Conservation (phyloP, 2,113 vertebrate genomes). For the Oryzias woworae region DNA sequence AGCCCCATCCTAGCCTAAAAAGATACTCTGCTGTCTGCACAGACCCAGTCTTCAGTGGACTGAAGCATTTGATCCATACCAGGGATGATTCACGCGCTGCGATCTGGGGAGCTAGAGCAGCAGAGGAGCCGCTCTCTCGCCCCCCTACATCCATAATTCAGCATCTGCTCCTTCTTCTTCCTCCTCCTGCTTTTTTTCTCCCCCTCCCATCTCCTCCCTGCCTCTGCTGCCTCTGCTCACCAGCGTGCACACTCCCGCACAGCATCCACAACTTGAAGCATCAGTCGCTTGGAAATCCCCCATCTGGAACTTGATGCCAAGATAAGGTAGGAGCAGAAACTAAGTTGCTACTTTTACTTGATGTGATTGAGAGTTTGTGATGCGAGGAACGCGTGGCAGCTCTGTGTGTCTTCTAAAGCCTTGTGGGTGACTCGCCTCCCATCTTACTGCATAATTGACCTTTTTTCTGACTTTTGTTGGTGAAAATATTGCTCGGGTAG, state of each 20-base stretch:
- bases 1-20: slow-evolving; percentile 25
- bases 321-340: slow-evolving; percentile 41
- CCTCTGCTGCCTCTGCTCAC: slow-evolving; percentile 29
- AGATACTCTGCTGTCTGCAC: slow-evolving; percentile 30
- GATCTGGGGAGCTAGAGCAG: slow-evolving; percentile 50
- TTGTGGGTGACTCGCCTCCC: slow-evolving; percentile 23
- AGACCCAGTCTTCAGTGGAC: slow-evolving; percentile 57
- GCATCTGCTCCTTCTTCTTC: slow-evolving; percentile 38
- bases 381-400: slow-evolving; percentile 22
- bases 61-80: slow-evolving; percentile 66
- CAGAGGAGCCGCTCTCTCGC: slow-evolving; percentile 49
- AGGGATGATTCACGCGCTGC: slow-evolving; percentile 69
- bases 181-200: background rate
- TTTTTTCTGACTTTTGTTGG: slow-evolving; percentile 16
- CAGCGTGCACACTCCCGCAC: slow-evolving; percentile 28
- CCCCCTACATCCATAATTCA: slow-evolving; percentile 69
- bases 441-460: slow-evolving; percentile 11
- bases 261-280: slow-evolving; percentile 45
- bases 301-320: slow-evolving; percentile 36
- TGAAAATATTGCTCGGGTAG: slow-evolving; percentile 47
- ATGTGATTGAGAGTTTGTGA: slow-evolving; percentile 13
- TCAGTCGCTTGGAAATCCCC: slow-evolving; percentile 32
- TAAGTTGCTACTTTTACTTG: slow-evolving; percentile 21
- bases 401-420: slow-evolving; percentile 39
- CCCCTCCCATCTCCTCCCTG: slow-evolving; percentile 18